Conservation (phyloP, 1,140 invertebrate species). For the Bombus ignitus region DNA sequence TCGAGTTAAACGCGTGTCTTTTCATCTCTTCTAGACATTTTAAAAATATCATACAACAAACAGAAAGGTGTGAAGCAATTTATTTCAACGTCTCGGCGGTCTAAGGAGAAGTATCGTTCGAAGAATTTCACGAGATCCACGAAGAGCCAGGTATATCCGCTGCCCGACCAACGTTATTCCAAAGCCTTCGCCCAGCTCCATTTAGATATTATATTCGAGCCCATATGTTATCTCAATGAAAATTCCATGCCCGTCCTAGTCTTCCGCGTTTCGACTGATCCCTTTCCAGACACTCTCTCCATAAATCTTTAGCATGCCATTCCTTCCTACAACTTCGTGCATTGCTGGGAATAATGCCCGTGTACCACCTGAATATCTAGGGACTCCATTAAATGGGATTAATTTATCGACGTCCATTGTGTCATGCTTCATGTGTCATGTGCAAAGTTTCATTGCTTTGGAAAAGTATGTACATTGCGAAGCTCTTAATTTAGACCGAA, state of each 20-base stretch:
- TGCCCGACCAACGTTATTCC: neutral
- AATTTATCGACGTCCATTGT: neutral
- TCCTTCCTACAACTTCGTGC: neutral
- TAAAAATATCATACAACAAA: neutral
- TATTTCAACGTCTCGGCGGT: neutral
- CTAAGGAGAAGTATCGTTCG: neutral
- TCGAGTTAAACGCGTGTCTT: neutral
- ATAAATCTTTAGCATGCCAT: conserved; percentile 1
- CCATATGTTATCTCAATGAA: conserved; percentile 31
- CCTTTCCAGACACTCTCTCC: no score
- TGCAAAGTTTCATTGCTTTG: neutral
- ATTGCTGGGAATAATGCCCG: neutral
- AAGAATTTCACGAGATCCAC: neutral
- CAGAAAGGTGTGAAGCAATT: neutral
- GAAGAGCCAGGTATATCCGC: neutral
- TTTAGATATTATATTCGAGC: conserved; percentile 13
- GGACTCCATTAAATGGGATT: neutral
- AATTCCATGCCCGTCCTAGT: neutral
- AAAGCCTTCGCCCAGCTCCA: neutral
- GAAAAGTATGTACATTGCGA: neutral
- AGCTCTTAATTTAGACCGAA: no score
- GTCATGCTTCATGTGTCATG: neutral
- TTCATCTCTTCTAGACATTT: neutral
- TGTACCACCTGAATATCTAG: neutral
- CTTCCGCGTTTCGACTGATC: neutral